phyloP scores from a whole-genome alignment of 2,113 vertebrate species.

The Gymnarchus niloticus region DNA sequence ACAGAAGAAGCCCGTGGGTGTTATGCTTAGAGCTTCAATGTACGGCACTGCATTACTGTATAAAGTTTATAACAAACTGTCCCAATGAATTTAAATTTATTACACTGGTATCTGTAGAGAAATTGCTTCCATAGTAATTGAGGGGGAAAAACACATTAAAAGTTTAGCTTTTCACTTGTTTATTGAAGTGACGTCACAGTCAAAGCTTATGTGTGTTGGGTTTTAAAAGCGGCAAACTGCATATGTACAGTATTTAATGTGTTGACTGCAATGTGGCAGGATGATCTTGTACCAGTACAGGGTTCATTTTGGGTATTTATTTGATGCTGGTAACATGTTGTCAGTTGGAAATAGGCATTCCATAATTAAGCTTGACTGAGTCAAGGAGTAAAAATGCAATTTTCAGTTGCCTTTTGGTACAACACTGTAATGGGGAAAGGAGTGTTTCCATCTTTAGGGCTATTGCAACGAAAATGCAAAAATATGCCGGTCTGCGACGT shows the following conservation, averaged over 20 bases:
- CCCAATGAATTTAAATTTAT: not conserved
- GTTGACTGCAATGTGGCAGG: not conserved
- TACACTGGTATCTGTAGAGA: not conserved
- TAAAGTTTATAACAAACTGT: not conserved
- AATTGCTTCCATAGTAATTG: too few relatives aligned
- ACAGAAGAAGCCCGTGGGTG: not conserved
- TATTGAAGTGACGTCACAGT: not conserved
- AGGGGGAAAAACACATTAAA: too few relatives aligned
- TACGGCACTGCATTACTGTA: not conserved
- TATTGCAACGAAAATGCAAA: not conserved
- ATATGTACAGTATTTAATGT: not conserved
- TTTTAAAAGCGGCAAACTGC: not conserved
- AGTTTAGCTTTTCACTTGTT: not conserved
- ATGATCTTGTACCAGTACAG: slow-evolving; percentile 31
- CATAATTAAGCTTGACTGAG: not conserved
- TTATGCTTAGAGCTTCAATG: not conserved
- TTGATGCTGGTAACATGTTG: slow-evolving; percentile 35
- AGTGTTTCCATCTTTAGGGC: not conserved
- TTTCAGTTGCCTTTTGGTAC: not conserved
- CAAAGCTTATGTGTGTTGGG: too few relatives aligned
- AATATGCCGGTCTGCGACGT: not conserved
- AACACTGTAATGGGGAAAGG: not conserved
- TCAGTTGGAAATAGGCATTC: slow-evolving; percentile 38
- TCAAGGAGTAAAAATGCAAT: not conserved
- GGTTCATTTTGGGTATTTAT: slow-evolving; percentile 46